Evolutionary conservation across 2,113 vertebrate genomes (phyloP), one percentile per base, ranked within the genome.

Genomic region (Taurulus bubalis): DNA sequence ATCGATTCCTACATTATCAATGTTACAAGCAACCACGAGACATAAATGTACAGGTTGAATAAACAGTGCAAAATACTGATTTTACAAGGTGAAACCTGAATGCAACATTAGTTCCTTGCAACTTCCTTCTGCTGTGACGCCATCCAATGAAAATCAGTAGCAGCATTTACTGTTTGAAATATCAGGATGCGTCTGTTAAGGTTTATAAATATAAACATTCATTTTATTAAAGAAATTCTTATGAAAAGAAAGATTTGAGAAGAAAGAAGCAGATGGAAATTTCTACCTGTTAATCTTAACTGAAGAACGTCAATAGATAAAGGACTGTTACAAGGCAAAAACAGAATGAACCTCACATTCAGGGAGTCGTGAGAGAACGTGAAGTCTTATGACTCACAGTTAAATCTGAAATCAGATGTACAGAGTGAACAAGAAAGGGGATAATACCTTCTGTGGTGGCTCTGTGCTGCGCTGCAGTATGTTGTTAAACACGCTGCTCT

Each of bases 321-420:
- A 6, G 26, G 14, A 51, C 8, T 10, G 24, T 28, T 15, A 15
- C 22, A 59, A 24, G 1, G 4, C 38, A 11, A 20, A 16, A 53
- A 9, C 14, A 24, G n/a, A 16, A n/a, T 15, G 6, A 63, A 51
- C 40, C 14, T 8, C 40, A 49, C 12, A 16, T 60, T 16, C 40
- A 73, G 28, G 14, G 56, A 40, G 28, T 60, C 5, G 12, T 7
- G 22, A 53, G 11, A 30, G 32, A 69, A 45, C 45, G 28, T 10
- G 26, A 68, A 8, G 26, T 68, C 26, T 16, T 53, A 4, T 38
- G 30, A 64, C 16, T 26, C 11, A 38, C 59, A 34, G 24, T 40
- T 59, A 24, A 18, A 64, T 65, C 49, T 81, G 47, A 79, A 76
- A 15, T 77, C 36, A 69, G 68, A 73, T 71, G 71, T 18, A 40